Base-by-base conservation (phyloP, 1,140 invertebrate genomes). In the Lethocerus indicus region DNA sequence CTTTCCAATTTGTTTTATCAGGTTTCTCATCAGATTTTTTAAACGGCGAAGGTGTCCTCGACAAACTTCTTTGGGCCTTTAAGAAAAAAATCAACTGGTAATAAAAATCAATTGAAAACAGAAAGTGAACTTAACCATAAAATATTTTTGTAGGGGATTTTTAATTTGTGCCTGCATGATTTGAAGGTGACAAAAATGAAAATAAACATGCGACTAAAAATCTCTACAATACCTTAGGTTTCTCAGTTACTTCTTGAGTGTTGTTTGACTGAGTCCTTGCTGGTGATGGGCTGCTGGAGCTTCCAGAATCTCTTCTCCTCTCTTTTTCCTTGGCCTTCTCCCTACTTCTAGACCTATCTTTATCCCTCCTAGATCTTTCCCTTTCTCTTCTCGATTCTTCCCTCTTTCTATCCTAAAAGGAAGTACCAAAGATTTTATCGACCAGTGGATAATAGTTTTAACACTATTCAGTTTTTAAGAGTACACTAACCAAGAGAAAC, bases 341-440 rank as follows among this genome's bases (percentile, higher is more conserved):
- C 24, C 41, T 25, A 25, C 47, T 39, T 29, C 41, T 28, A n/a
- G 41, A 43, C 21, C 42, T 23, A 7, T 32, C 46, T 53, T 28
- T 52, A 20, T 45, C 35, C 41, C 28, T n/a, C 20, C 25, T 48
- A 37, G 40, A 26, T 42, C 21, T 55, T 57, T 67, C 66, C 58
- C 63, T 66, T 61, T 64, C 56, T 64, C 63, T 47, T 61, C 53
- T 26, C 61, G 52, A 39, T 63, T 63, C 47, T 62, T 53, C 47
- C 65, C 62, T 53, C 35, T 32, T 35, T 2, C 54, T 32, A 18
- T 52, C 53, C 47, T 54, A 26, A 39, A 51, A 4, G 46, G 46
- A 20, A 58, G 53, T 9, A 32, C 29, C n/a, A 32, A 32, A 32
- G n/a, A 9, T 32, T 32, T 32, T 9, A 32, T 32, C 9, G n/a